phyloP scores from a whole-genome alignment of 2,797 vertebrate species.

The Microhierax caerulescens region DNA sequence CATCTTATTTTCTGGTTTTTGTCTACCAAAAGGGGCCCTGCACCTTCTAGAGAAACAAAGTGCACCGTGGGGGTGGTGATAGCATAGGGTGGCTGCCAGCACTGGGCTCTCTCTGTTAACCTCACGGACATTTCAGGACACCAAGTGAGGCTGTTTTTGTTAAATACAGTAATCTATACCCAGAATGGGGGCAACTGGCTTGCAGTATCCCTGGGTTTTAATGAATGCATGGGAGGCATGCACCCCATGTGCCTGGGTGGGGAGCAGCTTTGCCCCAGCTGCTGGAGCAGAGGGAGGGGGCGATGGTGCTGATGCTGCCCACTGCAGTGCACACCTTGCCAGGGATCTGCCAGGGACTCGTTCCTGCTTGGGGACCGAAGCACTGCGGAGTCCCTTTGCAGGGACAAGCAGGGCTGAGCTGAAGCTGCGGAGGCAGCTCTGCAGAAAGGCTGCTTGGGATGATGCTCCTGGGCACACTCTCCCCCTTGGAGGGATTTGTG shows the following conservation, averaged over 20 bases:
- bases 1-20: not conserved
- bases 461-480: not conserved
- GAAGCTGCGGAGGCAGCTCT: not conserved
- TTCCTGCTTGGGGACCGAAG: not conserved
- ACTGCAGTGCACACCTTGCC: not conserved
- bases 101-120: not conserved
- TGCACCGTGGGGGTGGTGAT: not conserved
- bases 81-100: not conserved
- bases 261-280: not conserved
- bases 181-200: no score
- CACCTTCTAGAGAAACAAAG: not conserved
- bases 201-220: not conserved
- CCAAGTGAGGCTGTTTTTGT: not conserved
- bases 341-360: not conserved
- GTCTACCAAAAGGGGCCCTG: not conserved
- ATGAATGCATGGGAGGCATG: not conserved
- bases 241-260: not conserved
- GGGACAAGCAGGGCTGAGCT: not conserved
- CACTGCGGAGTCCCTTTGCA: not conserved
- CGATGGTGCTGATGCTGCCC: not conserved
- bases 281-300: not conserved
- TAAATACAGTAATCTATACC: not conserved
- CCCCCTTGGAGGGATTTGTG: not conserved
- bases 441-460: not conserved
- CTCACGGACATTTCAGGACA: not conserved